Conservation (phyloP, 2,888 invertebrate genomes). For the Microplitis manilae region DNA sequence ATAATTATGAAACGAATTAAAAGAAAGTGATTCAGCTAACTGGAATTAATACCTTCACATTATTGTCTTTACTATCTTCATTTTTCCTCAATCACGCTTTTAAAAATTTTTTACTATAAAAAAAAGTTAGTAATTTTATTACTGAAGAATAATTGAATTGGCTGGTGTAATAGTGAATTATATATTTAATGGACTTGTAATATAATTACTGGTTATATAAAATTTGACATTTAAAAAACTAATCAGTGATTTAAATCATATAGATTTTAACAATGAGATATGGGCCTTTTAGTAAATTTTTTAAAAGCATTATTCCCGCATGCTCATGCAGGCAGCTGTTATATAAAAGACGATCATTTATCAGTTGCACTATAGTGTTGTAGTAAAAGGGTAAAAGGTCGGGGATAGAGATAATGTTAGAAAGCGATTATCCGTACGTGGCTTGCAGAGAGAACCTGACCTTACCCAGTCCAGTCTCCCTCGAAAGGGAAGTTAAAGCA, state of each 20-base stretch:
- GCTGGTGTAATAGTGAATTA: too few species aligned
- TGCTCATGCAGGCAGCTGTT: conserved; percentile 24
- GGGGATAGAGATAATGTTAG: conserved; percentile 37
- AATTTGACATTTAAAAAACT: neutral
- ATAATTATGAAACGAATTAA: too few species aligned
- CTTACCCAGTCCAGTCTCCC: conserved; percentile 33
- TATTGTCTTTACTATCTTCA: too few species aligned
- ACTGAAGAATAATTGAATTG: too few species aligned
- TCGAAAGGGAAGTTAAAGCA: conserved; percentile 7
- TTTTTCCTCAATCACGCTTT: too few species aligned
- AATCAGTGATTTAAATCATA: neutral
- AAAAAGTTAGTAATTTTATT: too few species aligned
- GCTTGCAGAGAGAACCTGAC: conserved; percentile 36
- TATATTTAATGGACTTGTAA: too few species aligned
- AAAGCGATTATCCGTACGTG: conserved; percentile 32
- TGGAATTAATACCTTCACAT: too few species aligned
- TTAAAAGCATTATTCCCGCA: conserved; percentile 6
- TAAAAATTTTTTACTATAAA: too few species aligned
- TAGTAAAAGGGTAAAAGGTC: conserved; percentile 30
- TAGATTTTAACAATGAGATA: neutral
- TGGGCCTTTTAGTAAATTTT: neutral
- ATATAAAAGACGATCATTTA: conserved; percentile 29
- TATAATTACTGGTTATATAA: too few species aligned
- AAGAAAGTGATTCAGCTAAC: too few species aligned
- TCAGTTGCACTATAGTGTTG: conserved; percentile 30